phyloP scores from a whole-genome alignment of 2,888 invertebrate species.

The Diaprepes abbreviatus region DNA sequence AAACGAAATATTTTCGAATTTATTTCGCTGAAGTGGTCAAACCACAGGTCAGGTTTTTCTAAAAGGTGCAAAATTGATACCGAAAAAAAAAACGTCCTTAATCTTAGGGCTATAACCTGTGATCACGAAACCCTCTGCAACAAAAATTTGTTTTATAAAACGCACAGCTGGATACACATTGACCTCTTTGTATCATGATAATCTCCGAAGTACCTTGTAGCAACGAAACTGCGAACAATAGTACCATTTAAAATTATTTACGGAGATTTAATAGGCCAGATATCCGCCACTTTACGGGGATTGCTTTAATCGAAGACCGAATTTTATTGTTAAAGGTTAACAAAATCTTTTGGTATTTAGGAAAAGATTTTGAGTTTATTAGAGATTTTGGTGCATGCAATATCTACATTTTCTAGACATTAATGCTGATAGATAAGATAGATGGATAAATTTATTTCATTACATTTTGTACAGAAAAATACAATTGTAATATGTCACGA shows the following conservation, averaged over 20 bases:
- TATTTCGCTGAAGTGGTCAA: no score
- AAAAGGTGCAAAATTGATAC: neutral
- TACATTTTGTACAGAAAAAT: no score
- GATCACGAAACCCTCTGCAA: conserved; percentile 51
- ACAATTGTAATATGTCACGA: no score
- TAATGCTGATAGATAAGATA: no score
- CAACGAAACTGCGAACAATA: conserved; percentile 45
- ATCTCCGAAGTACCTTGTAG: conserved; percentile 47
- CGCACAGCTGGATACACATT: conserved; percentile 53
- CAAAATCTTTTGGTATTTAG: conserved; percentile 26
- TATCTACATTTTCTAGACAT: no score
- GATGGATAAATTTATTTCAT: no score
- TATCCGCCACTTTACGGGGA: conserved; percentile 55
- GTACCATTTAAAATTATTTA: conserved; percentile 55
- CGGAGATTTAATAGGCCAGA: conserved; percentile 55
- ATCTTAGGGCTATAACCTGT: conserved; percentile 53
- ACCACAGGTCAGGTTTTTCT: no score
- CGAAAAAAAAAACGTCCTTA: conserved; percentile 36
- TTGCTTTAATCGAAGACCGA: conserved; percentile 50
- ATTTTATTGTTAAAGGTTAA: conserved; percentile 35
- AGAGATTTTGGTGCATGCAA: no score
- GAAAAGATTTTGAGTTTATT: neutral
- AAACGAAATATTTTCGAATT: no score
- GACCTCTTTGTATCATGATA: conserved; percentile 50
- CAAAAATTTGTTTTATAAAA: conserved; percentile 43